Percentiles rank a stretch among this genome's conserved stretches.
Conservation (phyloP, 2,797 vertebrate genomes). For the Periparus ater region DNA sequence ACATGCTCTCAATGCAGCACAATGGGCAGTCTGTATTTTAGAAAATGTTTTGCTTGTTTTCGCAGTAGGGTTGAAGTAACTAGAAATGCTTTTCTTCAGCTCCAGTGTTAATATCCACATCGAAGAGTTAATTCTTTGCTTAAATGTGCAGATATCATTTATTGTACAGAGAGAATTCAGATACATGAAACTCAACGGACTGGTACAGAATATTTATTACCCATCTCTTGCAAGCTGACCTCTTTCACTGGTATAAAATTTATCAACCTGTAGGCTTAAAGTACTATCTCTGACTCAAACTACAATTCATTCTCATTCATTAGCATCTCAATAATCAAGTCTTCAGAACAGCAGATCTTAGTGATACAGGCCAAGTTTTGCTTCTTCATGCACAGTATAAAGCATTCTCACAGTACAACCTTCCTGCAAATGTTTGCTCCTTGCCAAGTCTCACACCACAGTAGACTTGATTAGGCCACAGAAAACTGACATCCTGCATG, state of each 20-base stretch:
- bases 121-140: neutral
- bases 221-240: neutral
- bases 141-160: neutral
- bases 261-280: neutral
- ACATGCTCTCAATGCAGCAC: neutral
- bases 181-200: neutral
- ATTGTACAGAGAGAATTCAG: neutral
- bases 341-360: neutral
- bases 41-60: slow-evolving; percentile 8
- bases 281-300: neutral
- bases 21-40: neutral
- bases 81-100: neutral
- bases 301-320: neutral
- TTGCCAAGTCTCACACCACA: slow-evolving; percentile 20
- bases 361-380: neutral
- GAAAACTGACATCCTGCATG: neutral
- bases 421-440: neutral
- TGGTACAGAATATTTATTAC: neutral
- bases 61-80: neutral
- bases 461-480: slow-evolving; percentile 15
- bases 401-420: slow-evolving; percentile 1
- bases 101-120: neutral
- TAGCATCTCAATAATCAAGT: slow-evolving; percentile 1
- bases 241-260: neutral
- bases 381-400: neutral